Base-by-base conservation (phyloP, 2,888 invertebrate genomes). In the Ornithoptera priamus region DNA sequence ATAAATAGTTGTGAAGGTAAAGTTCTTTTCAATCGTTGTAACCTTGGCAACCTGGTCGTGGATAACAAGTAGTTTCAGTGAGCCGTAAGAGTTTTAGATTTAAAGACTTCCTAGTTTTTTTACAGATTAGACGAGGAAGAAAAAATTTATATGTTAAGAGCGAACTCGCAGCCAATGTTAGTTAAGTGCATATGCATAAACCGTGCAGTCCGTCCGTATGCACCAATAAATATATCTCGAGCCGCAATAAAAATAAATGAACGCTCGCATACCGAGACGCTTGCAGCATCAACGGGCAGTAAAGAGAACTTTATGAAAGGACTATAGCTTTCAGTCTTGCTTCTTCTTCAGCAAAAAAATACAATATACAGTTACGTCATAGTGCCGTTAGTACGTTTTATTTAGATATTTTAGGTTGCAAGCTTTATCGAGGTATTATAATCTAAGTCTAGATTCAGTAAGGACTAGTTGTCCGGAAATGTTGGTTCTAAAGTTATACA, bases 331-430 rank as follows among this genome's bases (percentile, higher is more conserved):
- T 58, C 62, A 62, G 57, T 56, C 22, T 42, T 2, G 7, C n/a
- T 42, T 12, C 4, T 20, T 42, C 20, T 30, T 18, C 15, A 12
- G 24, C 12, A 39, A 56, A 62, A 60, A 42, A 6, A 30, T 0
- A 58, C 65, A 65, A 69, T 30, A 69, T 69, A 65, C 24, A 61
- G 20, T 65, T 65, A 69, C 65, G 65, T 65, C 60, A 69, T 20
- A 24, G 12, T 15, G 22, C 39, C 42, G 24, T 60, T 50, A 61
- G 42, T 56, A 22, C 22, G 20, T 42, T 57, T 58, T 46, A 6
- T 18, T 59, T 60, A 12, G 56, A 53, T 39, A 22, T 56, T 42
- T 30, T 53, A 15, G 42, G 20, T 59, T 56, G 22, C 60, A 68
- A 68, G 62, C 22, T 22, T 22, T 22, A 22, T 22, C 1, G 22